Percentiles rank a stretch among this genome's conserved stretches.
Conservation (phyloP, 2,113 vertebrate genomes). For the Fulmarus glacialis region DNA sequence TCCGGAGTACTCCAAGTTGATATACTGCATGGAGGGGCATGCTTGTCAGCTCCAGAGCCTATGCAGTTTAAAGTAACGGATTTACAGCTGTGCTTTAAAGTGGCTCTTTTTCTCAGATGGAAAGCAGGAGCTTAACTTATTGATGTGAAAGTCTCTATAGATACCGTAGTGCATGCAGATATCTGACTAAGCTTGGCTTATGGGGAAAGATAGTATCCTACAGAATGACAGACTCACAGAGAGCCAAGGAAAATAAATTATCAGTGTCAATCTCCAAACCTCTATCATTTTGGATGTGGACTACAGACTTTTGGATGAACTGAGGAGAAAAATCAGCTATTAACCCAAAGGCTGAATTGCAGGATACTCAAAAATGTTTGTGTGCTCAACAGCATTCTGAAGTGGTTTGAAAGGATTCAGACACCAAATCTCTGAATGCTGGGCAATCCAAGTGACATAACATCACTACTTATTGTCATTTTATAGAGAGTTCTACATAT, state of each 20-base stretch:
- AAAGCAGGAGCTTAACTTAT: background rate
- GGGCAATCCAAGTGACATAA: background rate
- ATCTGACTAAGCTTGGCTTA: background rate
- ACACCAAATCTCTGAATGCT: background rate
- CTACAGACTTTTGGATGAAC: background rate
- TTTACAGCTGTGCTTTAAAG: background rate
- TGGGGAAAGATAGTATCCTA: background rate
- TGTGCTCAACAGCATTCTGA: background rate
- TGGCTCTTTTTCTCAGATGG: background rate
- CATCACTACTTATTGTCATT: background rate
- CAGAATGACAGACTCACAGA: background rate
- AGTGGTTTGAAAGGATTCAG: background rate
- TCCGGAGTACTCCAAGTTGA: background rate
- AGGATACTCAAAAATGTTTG: background rate
- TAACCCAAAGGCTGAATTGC: background rate
- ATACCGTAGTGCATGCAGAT: background rate
- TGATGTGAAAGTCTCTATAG: background rate
- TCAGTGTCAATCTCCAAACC: background rate
- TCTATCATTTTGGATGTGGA: background rate
- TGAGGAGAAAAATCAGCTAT: background rate
- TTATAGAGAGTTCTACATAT: background rate
- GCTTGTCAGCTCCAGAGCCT: background rate
- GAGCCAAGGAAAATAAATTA: background rate
- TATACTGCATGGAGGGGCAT: background rate
- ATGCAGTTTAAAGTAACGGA: background rate